phyloP scores from a whole-genome alignment of 2,797 vertebrate species.

The Staurois parvus region DNA sequence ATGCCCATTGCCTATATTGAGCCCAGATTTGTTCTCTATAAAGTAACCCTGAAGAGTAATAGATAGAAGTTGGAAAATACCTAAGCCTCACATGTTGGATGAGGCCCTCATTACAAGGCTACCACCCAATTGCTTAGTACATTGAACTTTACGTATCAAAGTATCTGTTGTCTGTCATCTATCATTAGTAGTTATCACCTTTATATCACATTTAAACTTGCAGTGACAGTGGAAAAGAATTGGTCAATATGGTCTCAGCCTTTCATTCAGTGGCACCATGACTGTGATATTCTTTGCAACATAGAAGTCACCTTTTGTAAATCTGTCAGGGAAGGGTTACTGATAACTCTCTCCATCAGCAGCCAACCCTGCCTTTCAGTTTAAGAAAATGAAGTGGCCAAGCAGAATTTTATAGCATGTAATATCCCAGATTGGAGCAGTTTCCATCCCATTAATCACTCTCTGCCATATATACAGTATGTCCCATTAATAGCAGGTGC shows the following conservation, averaged over 20 bases:
- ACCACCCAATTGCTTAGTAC: no score
- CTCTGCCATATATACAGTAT: conserved; percentile 8
- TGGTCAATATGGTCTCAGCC: neutral
- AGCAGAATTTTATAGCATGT: conserved; percentile 48
- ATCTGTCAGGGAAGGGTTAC: neutral
- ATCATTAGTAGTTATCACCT: neutral
- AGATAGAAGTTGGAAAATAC: no score
- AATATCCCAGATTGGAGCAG: conserved; percentile 21
- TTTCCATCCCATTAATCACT: conserved; percentile 54
- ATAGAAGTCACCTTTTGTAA: neutral
- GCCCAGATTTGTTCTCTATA: neutral
- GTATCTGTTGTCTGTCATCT: no score
- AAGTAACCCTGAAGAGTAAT: no score
- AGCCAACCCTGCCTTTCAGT: neutral
- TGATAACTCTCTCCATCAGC: neutral
- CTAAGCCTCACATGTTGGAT: neutral
- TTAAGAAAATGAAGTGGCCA: conserved; percentile 23
- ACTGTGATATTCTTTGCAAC: neutral
- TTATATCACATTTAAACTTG: neutral
- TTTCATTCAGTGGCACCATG: neutral
- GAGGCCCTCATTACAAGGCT: neutral
- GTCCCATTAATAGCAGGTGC: conserved; percentile 37
- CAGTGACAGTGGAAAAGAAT: no score
- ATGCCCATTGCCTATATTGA: neutral
- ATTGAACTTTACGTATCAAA: no score